Conservation (phyloP, 2,113 vertebrate genomes). For the Thalassarche chlororhynchos region DNA sequence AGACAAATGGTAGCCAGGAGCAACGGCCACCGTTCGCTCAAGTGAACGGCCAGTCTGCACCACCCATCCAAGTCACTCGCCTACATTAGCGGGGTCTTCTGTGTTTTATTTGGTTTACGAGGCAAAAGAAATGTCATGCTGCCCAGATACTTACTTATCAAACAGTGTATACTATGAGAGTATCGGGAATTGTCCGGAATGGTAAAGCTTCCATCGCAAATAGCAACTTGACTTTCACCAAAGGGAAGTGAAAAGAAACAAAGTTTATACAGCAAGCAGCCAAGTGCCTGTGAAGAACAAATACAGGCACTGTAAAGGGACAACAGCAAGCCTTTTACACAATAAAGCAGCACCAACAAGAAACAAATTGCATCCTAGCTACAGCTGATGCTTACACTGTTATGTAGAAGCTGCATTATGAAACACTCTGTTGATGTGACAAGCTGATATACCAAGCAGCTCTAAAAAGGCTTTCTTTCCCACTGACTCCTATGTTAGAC, state of each 20-base stretch:
- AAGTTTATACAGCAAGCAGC: slow-evolving; percentile 98
- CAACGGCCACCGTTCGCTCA: background rate
- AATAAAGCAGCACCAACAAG: background rate
- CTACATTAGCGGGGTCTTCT: accelerated
- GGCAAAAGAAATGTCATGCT: no score
- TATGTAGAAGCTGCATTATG: accelerated
- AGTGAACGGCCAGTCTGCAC: background rate
- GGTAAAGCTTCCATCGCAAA: slow-evolving; percentile 95
- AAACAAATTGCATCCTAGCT: background rate
- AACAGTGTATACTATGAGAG: slow-evolving; percentile 88
- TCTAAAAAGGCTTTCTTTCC: background rate
- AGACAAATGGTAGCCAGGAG: background rate
- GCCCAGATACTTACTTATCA: slow-evolving; percentile 89
- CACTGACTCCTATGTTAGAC: accelerated
- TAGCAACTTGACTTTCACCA: slow-evolving; percentile 98
- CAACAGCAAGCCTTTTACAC: background rate
- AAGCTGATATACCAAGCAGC: background rate
- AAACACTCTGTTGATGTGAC: background rate
- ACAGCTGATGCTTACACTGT: accelerated
- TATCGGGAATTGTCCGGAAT: slow-evolving; percentile 94
- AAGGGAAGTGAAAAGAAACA: slow-evolving; percentile 98
- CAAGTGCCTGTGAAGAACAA: slow-evolving; percentile 85
- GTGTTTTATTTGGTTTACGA: accelerated
- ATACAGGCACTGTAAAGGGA: background rate
- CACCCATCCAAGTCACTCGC: background rate